These are phyloP conservation scores for Bradypodion pumilum DNA, from an alignment of 2,797 vertebrate genomes.

Conservation along the genomic window DNA sequence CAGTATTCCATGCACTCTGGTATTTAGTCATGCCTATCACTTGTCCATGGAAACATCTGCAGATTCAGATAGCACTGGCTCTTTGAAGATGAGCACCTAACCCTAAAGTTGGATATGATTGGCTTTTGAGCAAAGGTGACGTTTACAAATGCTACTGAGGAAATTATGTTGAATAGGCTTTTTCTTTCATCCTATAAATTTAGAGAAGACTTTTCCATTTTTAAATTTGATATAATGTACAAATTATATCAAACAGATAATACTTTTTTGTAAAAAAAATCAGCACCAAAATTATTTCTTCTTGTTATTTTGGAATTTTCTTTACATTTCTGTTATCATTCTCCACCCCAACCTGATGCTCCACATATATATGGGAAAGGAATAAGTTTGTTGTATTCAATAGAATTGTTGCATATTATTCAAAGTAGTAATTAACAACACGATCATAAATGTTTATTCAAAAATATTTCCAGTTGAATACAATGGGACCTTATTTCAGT, in stretches of 20 bases:
- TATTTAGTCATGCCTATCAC: no score
- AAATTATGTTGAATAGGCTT: not conserved
- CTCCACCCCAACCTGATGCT: not conserved
- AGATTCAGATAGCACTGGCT: no score
- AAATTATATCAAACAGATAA: not conserved
- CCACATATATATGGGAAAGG: not conserved
- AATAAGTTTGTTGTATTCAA: not conserved
- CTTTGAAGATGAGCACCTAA: no score
- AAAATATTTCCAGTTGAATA: not conserved
- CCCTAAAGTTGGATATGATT: no score
- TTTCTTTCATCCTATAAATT: not conserved
- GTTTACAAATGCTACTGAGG: not conserved
- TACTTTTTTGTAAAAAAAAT: not conserved
- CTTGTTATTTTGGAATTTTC: no score
- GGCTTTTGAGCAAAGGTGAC: no score
- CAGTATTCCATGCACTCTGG: no score
- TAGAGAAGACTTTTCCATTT: not conserved
- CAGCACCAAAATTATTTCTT: not conserved
- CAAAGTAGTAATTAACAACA: not conserved
- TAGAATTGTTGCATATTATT: not conserved
- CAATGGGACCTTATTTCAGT: not conserved
- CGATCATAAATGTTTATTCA: not conserved
- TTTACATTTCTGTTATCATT: no score
- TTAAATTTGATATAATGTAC: no score
- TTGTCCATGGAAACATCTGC: no score